Evolutionary conservation across 2,888 invertebrate genomes (phyloP).

Genomic region (Ypsolopha sequella): DNA sequence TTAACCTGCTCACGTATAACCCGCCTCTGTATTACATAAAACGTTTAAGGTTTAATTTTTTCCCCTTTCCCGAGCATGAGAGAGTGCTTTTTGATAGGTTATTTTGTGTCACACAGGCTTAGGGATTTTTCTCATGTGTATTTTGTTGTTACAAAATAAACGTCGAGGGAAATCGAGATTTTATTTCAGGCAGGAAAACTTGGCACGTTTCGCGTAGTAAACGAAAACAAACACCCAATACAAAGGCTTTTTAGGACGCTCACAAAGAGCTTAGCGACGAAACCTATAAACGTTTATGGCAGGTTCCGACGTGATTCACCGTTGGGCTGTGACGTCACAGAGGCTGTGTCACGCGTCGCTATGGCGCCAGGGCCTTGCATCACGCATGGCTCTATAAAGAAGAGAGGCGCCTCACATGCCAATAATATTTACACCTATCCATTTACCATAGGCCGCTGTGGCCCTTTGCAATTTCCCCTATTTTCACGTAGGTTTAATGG

Average conservation of each 20-base stretch:
- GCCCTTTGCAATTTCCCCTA: constrained; percentile 10
- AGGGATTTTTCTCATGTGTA: too few species aligned
- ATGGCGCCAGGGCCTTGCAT: constrained; percentile 25
- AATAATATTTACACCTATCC: constrained; percentile 4
- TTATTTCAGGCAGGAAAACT: too few species aligned
- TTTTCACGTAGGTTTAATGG: background rate
- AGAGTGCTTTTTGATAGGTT: background rate
- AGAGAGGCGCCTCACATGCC: constrained; percentile 28
- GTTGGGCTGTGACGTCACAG: background rate
- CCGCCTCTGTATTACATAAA: constrained; percentile 18
- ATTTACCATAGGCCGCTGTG: constrained; percentile 12
- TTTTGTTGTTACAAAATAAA: too few species aligned
- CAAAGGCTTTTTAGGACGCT: too few species aligned
- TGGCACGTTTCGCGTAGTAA: too few species aligned
- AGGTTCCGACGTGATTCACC: background rate
- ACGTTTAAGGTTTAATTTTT: constrained; percentile 8
- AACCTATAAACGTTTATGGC: background rate
- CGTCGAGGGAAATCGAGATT: too few species aligned
- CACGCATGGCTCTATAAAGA: constrained; percentile 40
- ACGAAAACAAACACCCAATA: too few species aligned
- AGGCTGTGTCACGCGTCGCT: constrained; percentile 10
- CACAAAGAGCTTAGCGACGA: background rate
- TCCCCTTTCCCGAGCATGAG: background rate
- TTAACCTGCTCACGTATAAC: constrained; percentile 10
- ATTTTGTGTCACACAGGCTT: too few species aligned